Evolutionary conservation across 2,113 vertebrate species (phyloP).

Genomic region (Myotis lucifugus): DNA sequence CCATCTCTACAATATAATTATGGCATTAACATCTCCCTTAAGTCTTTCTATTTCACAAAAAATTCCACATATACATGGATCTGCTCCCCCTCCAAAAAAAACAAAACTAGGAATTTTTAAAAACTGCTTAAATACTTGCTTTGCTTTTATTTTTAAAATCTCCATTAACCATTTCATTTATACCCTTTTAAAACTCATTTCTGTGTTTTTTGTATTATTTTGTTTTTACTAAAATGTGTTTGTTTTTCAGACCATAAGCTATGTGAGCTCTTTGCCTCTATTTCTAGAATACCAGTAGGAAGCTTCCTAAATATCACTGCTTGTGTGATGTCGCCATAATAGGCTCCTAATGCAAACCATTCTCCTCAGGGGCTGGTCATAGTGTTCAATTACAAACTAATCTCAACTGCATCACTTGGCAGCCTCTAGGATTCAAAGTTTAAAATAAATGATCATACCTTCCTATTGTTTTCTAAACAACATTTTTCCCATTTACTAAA

Average conservation of each 20-base stretch:
- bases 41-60: conserved; percentile 15
- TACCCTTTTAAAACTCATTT: not conserved
- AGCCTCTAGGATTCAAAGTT: conserved; percentile 7
- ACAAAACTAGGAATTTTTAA: not conserved
- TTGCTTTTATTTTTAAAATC: conserved; percentile 37
- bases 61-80: not conserved
- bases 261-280: not conserved
- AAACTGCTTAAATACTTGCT: not conserved
- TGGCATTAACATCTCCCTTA: not conserved
- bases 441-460: not conserved
- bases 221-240: conserved; percentile 23
- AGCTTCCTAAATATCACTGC: not conserved
- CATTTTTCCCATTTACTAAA: not conserved
- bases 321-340: not conserved
- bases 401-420: not conserved
- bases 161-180: conserved; percentile 14
- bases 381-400: conserved; percentile 1
- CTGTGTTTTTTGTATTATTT: not conserved
- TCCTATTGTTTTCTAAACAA: conserved; percentile 10
- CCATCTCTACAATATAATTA: not conserved
- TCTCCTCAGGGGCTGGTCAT: not conserved
- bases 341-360: not conserved
- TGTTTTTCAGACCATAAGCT: conserved; percentile 15
- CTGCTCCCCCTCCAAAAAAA: too few species aligned
- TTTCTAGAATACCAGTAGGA: not conserved